Conservation (phyloP, 2,797 vertebrate genomes). For the Psittacula derbiana region DNA sequence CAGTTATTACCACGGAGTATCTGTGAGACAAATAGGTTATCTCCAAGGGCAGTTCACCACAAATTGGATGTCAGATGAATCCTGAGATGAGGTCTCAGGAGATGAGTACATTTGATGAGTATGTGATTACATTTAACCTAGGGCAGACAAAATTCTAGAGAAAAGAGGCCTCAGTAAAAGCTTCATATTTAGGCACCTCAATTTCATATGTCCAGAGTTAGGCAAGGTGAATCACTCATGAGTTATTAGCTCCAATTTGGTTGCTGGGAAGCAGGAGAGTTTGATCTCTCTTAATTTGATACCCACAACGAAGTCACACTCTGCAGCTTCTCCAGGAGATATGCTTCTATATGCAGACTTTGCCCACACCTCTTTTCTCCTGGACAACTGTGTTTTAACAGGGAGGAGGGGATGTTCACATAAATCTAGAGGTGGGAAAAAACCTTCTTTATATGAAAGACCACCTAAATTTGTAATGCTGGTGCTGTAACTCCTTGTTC, state of each 20-base stretch:
- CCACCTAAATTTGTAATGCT: not conserved
- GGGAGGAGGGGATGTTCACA: not conserved
- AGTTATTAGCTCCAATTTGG: accelerated
- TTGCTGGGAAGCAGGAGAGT: not conserved
- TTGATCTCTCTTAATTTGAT: not conserved
- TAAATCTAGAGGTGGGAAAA: not conserved
- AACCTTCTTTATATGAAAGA: not conserved
- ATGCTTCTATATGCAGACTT: not conserved
- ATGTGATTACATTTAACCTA: not conserved
- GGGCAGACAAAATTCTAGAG: not conserved
- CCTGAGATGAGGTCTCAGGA: not conserved
- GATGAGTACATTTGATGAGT: not conserved
- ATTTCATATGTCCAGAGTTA: not conserved
- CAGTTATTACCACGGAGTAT: not conserved
- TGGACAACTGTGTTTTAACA: not conserved
- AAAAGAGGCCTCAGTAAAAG: not conserved
- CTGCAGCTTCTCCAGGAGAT: not conserved
- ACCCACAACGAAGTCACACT: not conserved
- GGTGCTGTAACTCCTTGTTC: not conserved
- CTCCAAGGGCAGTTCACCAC: not conserved
- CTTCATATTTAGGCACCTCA: not conserved
- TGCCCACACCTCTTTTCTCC: not conserved
- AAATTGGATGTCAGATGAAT: not conserved
- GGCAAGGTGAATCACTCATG: not conserved
- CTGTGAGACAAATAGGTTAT: not conserved